Conservation (phyloP, 2,888 invertebrate species). For the Habrosyne pyritoides region DNA sequence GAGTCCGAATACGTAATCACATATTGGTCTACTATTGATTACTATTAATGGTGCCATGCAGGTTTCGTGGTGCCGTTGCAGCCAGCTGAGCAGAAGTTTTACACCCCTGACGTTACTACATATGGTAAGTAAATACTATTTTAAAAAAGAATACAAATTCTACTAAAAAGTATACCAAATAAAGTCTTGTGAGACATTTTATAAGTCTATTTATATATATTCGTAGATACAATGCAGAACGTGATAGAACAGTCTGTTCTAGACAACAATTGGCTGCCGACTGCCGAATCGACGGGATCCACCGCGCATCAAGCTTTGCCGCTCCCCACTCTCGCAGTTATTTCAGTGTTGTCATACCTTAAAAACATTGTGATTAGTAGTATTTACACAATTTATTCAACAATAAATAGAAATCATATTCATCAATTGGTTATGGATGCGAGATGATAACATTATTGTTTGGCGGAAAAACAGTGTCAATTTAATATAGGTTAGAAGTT, state of each 20-base stretch:
- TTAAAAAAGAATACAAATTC: not conserved
- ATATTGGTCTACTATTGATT: too few species aligned
- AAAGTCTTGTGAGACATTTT: slow-evolving; percentile 1
- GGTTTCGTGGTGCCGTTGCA: slow-evolving; percentile 74
- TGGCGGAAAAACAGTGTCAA: slow-evolving; percentile 38
- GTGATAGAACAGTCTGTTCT: slow-evolving; percentile 80
- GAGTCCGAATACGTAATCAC: too few species aligned
- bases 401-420: slow-evolving; percentile 35
- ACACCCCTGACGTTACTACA: slow-evolving; percentile 75
- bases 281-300: slow-evolving; percentile 70
- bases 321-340: slow-evolving; percentile 49
- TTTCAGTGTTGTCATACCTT: slow-evolving; percentile 55
- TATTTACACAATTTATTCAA: slow-evolving; percentile 36
- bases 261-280: slow-evolving; percentile 80
- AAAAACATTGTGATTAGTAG: slow-evolving; percentile 42
- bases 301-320: slow-evolving; percentile 50
- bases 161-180: not conserved
- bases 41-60: slow-evolving; percentile 25
- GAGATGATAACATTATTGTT: slow-evolving; percentile 68
- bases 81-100: slow-evolving; percentile 78
- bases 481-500: slow-evolving; percentile 30
- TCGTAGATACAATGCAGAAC: slow-evolving; percentile 78
- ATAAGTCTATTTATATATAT: slow-evolving; percentile 17
- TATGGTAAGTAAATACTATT: slow-evolving; percentile 59
- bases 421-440: slow-evolving; percentile 40